Evolutionary conservation across 2,797 vertebrate genomes (phyloP), one percentile per base, ranked within the genome.

Genomic region (Falco naumanni): DNA sequence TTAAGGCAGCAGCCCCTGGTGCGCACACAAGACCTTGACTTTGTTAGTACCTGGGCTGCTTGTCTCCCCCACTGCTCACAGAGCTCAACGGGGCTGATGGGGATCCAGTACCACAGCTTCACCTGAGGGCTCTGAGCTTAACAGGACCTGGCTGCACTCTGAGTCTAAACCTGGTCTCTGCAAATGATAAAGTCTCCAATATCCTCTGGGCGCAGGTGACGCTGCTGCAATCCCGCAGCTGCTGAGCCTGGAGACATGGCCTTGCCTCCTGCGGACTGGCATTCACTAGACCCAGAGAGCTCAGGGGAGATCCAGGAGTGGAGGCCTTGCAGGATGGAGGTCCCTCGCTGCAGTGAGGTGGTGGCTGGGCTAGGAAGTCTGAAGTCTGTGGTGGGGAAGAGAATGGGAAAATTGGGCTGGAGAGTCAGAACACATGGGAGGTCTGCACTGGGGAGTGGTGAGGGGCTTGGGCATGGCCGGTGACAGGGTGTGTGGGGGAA

Each of bases 371-470:
- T 63, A 17, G 34, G 57, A 63, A 59, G 25, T 25, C 34, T 43
- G 53, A 63, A 59, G 19, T 28, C 34, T 43, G 75, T 22, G 13
- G 9, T 5, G 34, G 6, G 43, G 31, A 61, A 61, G 10, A 15
- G 26, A 64, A 37, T 4, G n/a, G 25, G 16, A 8, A 31, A 77
- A 48, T 4, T 9, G n/a, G 37, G 13, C 16, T 48, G 33, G 9
- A 76, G 13, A 25, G 16, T 17, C 22, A 31, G 53, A 78, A 11
- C 16, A 28, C 59, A 8, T 13, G 47, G 13, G 34, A 66, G 22
- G 9, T 60, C 24, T 72, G 45, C 12, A 4, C 16, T 11, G 14
- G 25, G 10, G 7, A 39, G 14, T 0, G 0, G 21, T 18, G 28
- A 83, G 28, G 22, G 76, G 3, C 64, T 75, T 25, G 41, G 57